A percentile compares a stretch with the other conserved stretches of the same genome.
Evolutionary conservation across 2,888 invertebrate species (phyloP).

Genomic region (Chaetogeoica ovagalla): DNA sequence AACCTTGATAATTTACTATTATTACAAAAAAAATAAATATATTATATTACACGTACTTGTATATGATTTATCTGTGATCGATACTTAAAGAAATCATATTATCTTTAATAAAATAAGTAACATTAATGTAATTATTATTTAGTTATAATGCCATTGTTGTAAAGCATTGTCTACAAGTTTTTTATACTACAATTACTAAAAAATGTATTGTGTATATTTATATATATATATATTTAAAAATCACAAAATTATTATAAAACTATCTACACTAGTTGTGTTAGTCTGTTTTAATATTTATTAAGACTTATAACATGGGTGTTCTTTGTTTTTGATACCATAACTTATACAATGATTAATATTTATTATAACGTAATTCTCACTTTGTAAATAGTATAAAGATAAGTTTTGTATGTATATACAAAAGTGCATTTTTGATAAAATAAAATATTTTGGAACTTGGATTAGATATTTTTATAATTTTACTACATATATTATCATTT

Average conservation of each 20-base stretch:
- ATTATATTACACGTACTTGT: not conserved
- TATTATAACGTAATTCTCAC: constrained; percentile 7
- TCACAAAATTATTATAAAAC: constrained; percentile 4
- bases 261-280: not conserved
- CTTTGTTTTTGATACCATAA: constrained; percentile 2
- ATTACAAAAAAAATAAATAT: too few relatives aligned
- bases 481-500: not conserved
- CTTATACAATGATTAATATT: not conserved
- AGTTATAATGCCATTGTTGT: not conserved
- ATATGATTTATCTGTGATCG: constrained; percentile 34
- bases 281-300: not conserved
- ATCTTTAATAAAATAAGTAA: not conserved
- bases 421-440: constrained; percentile 2
- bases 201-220: not conserved
- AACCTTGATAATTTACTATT: too few relatives aligned
- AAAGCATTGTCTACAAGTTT: not conserved
- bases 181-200: not conserved
- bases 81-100: constrained; percentile 9
- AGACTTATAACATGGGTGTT: constrained; percentile 2
- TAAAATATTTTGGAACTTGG: not conserved
- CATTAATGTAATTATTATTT: not conserved
- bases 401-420: constrained; percentile 8
- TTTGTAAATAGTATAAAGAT: constrained; percentile 12
- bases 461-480: not conserved
- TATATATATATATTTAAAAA: not conserved